Evolutionary conservation across 2,888 invertebrate species (phyloP), one percentile per base, ranked within the genome.

Genomic region (Sinhomidia bicolor): DNA sequence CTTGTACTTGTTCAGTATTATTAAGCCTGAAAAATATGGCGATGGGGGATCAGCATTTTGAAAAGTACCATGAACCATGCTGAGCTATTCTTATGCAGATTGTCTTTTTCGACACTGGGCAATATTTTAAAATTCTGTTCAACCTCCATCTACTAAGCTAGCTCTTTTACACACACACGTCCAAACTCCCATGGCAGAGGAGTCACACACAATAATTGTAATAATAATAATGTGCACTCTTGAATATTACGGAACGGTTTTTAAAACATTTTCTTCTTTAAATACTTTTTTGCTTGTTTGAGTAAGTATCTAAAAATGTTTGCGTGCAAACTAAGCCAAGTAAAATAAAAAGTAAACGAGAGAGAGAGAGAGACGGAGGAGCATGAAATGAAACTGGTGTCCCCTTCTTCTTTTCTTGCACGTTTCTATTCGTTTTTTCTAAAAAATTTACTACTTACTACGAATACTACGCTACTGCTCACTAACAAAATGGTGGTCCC

Each of bases 11-110:
- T 51, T 71, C 68, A 83, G 74, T 83, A 83, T 84, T 76, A 84
- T 84, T 84, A 84, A 76, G 68, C 79, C 57, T 78, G 54, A 85
- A 85, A 79, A 85, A 79, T 85, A 85, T 65, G 85, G 79, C 85
- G 68, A 79, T 85, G 79, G 78, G 85, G 79, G 85, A 85, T 85
- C 78, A 85, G 57, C 85, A 85, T 85, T 79, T 62, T 68, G 57
- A 85, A 85, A 62, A 79, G 85, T 79, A 85, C 78, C 68, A 85
- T 44, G 68, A 85, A 57, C 79, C 85, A 85, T 79, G 85, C 85
- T 85, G 85, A 68, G 85, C 85, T 54, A 85, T 85, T 85, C 65
- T 85, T 85, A 85, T 85, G 85, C 79, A 85, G 85, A 85, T 85
- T 85, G 85, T 79, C 78, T 85, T 85, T 85, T 78, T 54, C 44